These are phyloP conservation scores for Saccostrea cuccullata DNA, from an alignment of 1,140 invertebrate species.

Conservation along the genomic window DNA sequence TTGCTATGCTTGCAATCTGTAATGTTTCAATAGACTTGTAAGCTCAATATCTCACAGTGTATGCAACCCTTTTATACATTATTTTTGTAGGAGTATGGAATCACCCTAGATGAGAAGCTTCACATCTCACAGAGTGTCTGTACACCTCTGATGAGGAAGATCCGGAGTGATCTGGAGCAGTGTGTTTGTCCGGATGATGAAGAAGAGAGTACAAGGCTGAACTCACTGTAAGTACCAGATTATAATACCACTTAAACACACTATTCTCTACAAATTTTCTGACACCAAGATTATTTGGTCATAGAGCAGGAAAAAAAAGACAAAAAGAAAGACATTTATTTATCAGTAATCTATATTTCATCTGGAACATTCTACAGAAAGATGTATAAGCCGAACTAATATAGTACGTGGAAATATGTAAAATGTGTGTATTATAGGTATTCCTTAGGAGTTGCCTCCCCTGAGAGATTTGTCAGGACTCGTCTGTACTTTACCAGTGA, in stretches of 20 bases:
- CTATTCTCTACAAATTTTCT: too few relatives aligned
- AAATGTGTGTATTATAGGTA: conserved; percentile 83
- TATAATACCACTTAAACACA: too few relatives aligned
- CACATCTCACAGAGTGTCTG: conserved; percentile 98
- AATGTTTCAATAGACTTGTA: too few relatives aligned
- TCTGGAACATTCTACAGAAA: too few relatives aligned
- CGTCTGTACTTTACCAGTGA: conserved; percentile 99
- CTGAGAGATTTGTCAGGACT: conserved; percentile 97
- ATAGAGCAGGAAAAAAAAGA: too few relatives aligned
- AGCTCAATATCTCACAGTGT: too few relatives aligned
- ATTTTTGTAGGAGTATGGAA: conserved; percentile 92
- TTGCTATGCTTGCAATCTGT: too few relatives aligned
- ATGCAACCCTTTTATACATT: not conserved
- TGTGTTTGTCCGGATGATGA: conserved; percentile 89
- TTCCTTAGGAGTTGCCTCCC: conserved; percentile 98
- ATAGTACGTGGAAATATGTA: not conserved
- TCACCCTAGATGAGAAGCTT: conserved; percentile 96
- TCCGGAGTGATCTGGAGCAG: conserved; percentile 94
- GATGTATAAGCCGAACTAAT: not conserved
- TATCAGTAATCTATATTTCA: too few relatives aligned
- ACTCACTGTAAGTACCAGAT: conserved; percentile 86
- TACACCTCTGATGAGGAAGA: conserved; percentile 96
- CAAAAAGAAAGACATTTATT: too few relatives aligned
- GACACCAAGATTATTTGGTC: too few relatives aligned
- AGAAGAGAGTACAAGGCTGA: conserved; percentile 87